phyloP scores from a whole-genome alignment of 92 coral and sea anemone species.

The Phymanthus crucifer region DNA sequence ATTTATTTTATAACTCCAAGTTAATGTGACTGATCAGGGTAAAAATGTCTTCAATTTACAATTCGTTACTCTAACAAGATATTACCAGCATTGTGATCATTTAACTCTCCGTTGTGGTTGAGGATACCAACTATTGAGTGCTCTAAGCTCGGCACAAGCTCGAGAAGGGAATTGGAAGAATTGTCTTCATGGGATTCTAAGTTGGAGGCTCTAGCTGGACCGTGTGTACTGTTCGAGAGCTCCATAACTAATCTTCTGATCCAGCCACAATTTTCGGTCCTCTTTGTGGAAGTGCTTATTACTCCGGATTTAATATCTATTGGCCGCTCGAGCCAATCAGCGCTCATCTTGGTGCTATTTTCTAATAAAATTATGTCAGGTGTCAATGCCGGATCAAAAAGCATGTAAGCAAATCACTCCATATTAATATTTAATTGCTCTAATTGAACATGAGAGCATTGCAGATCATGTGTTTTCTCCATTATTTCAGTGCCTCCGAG shows the following conservation, averaged over 20 bases:
- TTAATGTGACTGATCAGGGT: slow-evolving; percentile 96
- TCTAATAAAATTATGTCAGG: slow-evolving; percentile 99
- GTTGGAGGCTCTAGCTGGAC: slow-evolving; percentile 69
- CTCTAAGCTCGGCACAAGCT: slow-evolving; percentile 95
- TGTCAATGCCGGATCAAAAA: slow-evolving; percentile 98
- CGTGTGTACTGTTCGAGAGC: slow-evolving; percentile 89
- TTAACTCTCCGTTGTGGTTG: slow-evolving; percentile 87
- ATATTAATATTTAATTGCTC: slow-evolving; percentile 99
- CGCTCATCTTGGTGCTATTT: slow-evolving; percentile 82
- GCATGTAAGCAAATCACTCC: slow-evolving; percentile 99
- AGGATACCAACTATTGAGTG: slow-evolving; percentile 93
- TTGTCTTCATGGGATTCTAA: slow-evolving; percentile 74
- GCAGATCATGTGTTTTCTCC: slow-evolving; percentile 93
- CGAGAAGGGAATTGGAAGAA: slow-evolving; percentile 78
- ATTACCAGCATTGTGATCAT: slow-evolving; percentile 83
- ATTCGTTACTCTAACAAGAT: slow-evolving; percentile 93
- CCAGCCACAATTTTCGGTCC: slow-evolving; percentile 94
- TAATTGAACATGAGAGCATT: slow-evolving; percentile 99
- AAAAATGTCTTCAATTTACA: slow-evolving; percentile 87
- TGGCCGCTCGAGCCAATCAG: slow-evolving; percentile 87
- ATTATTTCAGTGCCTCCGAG: slow-evolving; percentile 56
- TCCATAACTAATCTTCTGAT: slow-evolving; percentile 99
- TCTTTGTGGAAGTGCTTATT: slow-evolving; percentile 97
- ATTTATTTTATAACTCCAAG: slow-evolving; percentile 88
- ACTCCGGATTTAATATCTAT: slow-evolving; percentile 96